These are phyloP conservation scores for Noctuana brunneofusca DNA, from an alignment of 2,888 invertebrate species.

Conservation along the genomic window DNA sequence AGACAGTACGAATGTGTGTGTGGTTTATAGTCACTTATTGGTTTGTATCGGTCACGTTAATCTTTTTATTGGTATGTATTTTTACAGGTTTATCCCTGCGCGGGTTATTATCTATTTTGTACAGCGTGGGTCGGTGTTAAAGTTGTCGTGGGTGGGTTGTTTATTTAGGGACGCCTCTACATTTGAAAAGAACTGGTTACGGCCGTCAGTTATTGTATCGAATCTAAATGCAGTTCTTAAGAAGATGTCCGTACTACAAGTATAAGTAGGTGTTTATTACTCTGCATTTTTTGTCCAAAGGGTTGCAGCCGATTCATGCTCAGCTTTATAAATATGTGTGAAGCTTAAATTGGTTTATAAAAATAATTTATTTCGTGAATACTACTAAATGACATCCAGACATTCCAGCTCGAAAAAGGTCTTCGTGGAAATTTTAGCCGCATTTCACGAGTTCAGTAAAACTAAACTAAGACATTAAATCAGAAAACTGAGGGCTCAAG, in stretches of 20 bases:
- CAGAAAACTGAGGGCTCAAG: background rate
- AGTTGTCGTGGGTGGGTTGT: slow-evolving; percentile 68
- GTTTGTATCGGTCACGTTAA: slow-evolving; percentile 52
- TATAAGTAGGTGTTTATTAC: slow-evolving; percentile 20
- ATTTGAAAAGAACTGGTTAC: slow-evolving; percentile 55
- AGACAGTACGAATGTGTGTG: slow-evolving; percentile 17
- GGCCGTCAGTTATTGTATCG: slow-evolving; percentile 35
- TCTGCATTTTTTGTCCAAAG: slow-evolving; percentile 6
- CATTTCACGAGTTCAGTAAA: background rate
- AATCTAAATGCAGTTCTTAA: slow-evolving; percentile 26
- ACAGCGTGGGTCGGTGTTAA: slow-evolving; percentile 62
- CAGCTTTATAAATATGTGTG: background rate
- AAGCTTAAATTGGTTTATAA: background rate
- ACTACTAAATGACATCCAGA: background rate
- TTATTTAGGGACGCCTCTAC: slow-evolving; percentile 65
- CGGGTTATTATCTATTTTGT: slow-evolving; percentile 67
- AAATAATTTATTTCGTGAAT: background rate
- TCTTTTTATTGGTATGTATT: slow-evolving; percentile 66
- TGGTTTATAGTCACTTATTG: slow-evolving; percentile 52
- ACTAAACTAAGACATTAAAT: background rate
- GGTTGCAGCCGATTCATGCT: background rate
- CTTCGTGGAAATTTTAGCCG: slow-evolving; percentile 1
- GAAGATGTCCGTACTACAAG: background rate
- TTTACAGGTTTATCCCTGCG: slow-evolving; percentile 64
- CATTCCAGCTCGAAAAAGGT: background rate